These are phyloP conservation scores for Pheosia gnoma DNA, from an alignment of 2,888 invertebrate species.

Conservation along the genomic window DNA sequence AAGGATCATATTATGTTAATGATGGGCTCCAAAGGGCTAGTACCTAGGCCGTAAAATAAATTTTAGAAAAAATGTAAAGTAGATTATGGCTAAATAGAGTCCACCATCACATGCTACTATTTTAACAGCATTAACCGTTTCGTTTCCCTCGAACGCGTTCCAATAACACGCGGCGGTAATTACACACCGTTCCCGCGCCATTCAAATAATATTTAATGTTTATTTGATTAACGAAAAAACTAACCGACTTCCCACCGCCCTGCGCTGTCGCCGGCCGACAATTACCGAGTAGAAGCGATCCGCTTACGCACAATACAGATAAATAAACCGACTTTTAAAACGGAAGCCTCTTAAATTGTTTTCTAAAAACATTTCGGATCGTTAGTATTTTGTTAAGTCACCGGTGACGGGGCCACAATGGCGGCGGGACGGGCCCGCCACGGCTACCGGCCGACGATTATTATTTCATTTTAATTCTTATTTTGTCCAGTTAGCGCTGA, in stretches of 20 bases:
- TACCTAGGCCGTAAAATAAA: too few relatives aligned
- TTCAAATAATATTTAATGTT: slow-evolving; percentile 44
- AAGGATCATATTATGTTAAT: too few relatives aligned
- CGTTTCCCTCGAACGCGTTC: slow-evolving; percentile 24
- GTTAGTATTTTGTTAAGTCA: slow-evolving; percentile 63
- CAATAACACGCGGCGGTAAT: slow-evolving; percentile 38
- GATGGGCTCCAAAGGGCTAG: too few relatives aligned
- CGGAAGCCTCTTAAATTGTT: slow-evolving; percentile 81
- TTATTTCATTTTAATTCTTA: slow-evolving; percentile 38
- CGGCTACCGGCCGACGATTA: slow-evolving; percentile 47
- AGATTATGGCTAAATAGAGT: neutral
- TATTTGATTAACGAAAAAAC: slow-evolving; percentile 45
- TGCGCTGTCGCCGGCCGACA: slow-evolving; percentile 49
- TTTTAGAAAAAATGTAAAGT: too few relatives aligned
- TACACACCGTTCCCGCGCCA: slow-evolving; percentile 31
- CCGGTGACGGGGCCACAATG: slow-evolving; percentile 58
- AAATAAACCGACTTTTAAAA: slow-evolving; percentile 70
- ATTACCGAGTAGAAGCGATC: slow-evolving; percentile 71
- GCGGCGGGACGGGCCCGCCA: slow-evolving; percentile 33
- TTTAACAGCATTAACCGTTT: slow-evolving; percentile 2
- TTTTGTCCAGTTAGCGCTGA: slow-evolving; percentile 38
- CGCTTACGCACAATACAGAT: slow-evolving; percentile 70
- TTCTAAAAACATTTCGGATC: slow-evolving; percentile 76
- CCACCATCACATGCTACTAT: neutral
- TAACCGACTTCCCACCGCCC: slow-evolving; percentile 36